phyloP scores from a whole-genome alignment of 2,888 invertebrate species.

The Leptinotarsa rubiginosa region DNA sequence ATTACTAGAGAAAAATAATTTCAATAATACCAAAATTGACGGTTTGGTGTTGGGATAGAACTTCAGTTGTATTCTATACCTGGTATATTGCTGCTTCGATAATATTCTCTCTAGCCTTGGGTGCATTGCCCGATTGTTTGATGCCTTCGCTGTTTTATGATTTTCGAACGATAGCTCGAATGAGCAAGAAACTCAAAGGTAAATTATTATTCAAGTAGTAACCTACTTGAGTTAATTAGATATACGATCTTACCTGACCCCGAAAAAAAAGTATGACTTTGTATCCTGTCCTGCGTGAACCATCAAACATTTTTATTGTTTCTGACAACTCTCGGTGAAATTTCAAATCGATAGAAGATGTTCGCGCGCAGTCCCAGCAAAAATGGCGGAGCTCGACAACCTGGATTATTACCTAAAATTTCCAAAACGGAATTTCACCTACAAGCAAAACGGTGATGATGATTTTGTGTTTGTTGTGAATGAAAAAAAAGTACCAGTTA shows the following conservation, averaged over 20 bases:
- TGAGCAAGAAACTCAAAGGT: neutral
- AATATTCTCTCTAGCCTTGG: too few species aligned
- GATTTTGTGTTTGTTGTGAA: constrained; percentile 72
- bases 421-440: constrained; percentile 69
- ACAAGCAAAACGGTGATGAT: constrained; percentile 56
- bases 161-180: too few species aligned
- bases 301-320: neutral
- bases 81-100: too few species aligned
- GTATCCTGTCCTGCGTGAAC: neutral
- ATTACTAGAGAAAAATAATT: too few species aligned
- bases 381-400: constrained; percentile 66
- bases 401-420: constrained; percentile 75
- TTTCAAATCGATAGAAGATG: constrained; percentile 26
- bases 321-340: neutral
- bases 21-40: too few species aligned
- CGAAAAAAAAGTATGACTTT: neutral
- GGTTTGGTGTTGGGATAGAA: too few species aligned
- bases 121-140: too few species aligned
- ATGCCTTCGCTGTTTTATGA: too few species aligned
- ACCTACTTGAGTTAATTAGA: neutral
- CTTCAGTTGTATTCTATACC: too few species aligned
- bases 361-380: constrained; percentile 33
- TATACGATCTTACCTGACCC: neutral
- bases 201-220: neutral
- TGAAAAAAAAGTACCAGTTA: constrained; percentile 75